These are phyloP conservation scores for Mesorhabditis belari DNA, from an alignment of 2,888 invertebrate genomes.

Conservation along the genomic window DNA sequence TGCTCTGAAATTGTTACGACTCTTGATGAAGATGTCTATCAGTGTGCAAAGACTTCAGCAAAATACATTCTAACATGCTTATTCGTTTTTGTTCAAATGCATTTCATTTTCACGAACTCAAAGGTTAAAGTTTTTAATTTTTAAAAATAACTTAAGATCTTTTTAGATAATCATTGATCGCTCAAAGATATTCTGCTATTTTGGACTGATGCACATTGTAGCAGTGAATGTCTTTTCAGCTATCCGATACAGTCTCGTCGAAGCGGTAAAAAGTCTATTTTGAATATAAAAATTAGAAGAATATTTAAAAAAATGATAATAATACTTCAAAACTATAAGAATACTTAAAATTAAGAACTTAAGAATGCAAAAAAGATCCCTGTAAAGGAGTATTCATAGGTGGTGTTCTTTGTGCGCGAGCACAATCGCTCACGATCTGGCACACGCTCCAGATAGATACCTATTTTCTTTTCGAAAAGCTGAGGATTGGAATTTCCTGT, in stretches of 20 bases:
- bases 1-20: background rate
- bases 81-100: background rate
- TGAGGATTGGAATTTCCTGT: no score
- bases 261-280: no score
- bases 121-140: background rate
- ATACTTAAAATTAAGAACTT: no score
- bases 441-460: no score
- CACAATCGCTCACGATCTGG: no score
- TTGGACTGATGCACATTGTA: background rate
- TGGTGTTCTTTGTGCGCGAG: no score
- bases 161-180: background rate
- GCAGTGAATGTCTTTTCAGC: background rate
- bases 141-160: no score
- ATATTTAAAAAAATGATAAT: no score
- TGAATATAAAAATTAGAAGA: background rate
- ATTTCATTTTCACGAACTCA: background rate
- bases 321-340: no score
- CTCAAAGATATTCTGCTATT: background rate
- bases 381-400: no score
- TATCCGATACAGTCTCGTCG: background rate
- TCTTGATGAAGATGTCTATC: background rate
- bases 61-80: background rate
- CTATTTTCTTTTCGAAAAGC: no score
- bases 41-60: background rate
- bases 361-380: no score